phyloP scores from a whole-genome alignment of 2,888 invertebrate genomes.

The Drosophila stalkeri region DNA sequence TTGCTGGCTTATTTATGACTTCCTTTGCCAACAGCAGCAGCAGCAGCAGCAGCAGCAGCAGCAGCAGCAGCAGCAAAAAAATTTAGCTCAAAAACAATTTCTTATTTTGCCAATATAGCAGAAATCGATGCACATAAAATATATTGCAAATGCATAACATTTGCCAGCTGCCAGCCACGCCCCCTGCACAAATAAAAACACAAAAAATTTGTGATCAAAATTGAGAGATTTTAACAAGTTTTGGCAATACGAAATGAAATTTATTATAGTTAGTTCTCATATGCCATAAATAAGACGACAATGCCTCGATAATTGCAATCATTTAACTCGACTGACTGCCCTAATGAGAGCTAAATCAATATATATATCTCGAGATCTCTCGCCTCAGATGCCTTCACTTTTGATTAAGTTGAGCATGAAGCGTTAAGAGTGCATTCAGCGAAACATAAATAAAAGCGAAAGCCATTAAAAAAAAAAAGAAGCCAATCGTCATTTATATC shows the following conservation, averaged over 20 bases:
- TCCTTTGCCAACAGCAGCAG: slow-evolving; percentile 57
- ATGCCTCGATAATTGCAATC: background rate
- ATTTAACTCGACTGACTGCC: background rate
- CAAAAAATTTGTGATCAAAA: background rate
- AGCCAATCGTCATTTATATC: slow-evolving; percentile 13
- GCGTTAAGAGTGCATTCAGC: slow-evolving; percentile 30
- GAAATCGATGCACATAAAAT: slow-evolving; percentile 75
- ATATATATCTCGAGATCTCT: background rate
- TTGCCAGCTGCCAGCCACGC: slow-evolving; percentile 48
- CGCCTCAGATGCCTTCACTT: background rate
- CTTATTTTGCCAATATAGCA: slow-evolving; percentile 74
- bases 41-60: slow-evolving; percentile 26
- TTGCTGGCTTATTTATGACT: slow-evolving; percentile 75
- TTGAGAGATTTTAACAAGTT: slow-evolving; percentile 13
- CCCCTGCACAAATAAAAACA: slow-evolving; percentile 30
- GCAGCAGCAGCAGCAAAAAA: slow-evolving; percentile 40
- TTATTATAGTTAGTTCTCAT: background rate
- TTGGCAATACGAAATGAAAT: slow-evolving; percentile 1
- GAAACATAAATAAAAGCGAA: slow-evolving; percentile 32
- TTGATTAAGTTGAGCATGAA: background rate
- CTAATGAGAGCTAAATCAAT: background rate
- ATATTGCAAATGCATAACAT: slow-evolving; percentile 55
- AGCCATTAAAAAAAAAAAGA: slow-evolving; percentile 32
- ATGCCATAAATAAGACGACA: background rate
- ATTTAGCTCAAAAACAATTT: slow-evolving; percentile 52